Evolutionary conservation across 2,113 vertebrate species (phyloP), one percentile per base, ranked within the genome.

Genomic region (Typhlomys cinereus): DNA sequence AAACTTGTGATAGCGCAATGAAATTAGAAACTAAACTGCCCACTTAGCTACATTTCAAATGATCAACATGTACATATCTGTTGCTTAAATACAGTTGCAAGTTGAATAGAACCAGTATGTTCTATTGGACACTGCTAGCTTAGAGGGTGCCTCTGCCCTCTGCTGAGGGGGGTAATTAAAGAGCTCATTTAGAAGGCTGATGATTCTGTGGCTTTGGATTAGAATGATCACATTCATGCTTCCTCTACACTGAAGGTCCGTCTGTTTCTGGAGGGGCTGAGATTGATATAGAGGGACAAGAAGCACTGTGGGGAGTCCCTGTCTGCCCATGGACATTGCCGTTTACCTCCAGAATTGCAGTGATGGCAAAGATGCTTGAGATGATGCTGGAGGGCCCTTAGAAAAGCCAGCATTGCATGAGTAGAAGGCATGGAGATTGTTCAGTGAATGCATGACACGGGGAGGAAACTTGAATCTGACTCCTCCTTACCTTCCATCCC

Each of bases 11-110:
- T 6, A 48, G 91, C 61, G 64, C 34, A 83, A 69, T 69, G 34
- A 57, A 57, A 44, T 48, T 21, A 48, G 92, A 92, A 78, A 64
- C 75, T 92, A 23, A 92, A 25, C 46, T 91, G 46, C 18, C 85
- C 12, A 34, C 9, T 83, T 90, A 69, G 70, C 34, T 82, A 48
- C 10, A 62, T 88, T 92, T 90, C 18, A 94, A n/a, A 31, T 70
- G 39, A 70, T 88, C 54, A 76, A 11, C 71, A 64, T 71, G 57
- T 5, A 73, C 9, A 12, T 62, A 62, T 52, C 25, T 75, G 12
- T n/a, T 62, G 41, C 57, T 41, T 67, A n/a, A n/a, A 36, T 71
- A 75, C 15, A 66, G 74, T 61, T 86, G 46, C 36, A 36, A 61
- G 6, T 34, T 71, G 64, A 54, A 61, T 20, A 62, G 44, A 62